Base-by-base conservation (phyloP, 2,888 invertebrate species). In the Pseudococcus viburni region DNA sequence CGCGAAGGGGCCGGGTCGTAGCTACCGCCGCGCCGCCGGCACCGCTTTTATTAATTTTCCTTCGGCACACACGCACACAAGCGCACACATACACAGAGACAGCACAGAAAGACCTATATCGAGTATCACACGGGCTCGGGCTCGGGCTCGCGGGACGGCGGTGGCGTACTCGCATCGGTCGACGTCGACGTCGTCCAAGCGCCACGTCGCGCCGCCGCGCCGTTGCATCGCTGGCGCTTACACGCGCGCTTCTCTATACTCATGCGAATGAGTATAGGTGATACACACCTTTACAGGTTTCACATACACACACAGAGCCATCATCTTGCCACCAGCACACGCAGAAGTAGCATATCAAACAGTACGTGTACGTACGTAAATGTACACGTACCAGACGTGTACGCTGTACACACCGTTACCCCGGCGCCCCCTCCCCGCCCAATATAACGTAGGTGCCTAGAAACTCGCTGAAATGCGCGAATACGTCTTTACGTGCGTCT, bases 21-120 rank as follows among this genome's bases (percentile, higher is more conserved):
- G 26, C 26, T 33, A 33, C 26, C 26, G 26, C 26, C 26, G 26
- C 26, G 26, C 26, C 68, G 68, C 26, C 68, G 68, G 68, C 68
- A 73, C 68, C 68, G 26, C 33, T 73, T 73, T 73, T 73, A 73
- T 73, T 73, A 73, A 73, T 73, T 73, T 73, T 73, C 33, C 68
- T 73, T 33, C 68, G 22, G 12, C 68, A 19, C 7, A 9, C 19
- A 9, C 59, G 8, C 19, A n/a, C 19, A 0, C 3, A n/a, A 19
- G 19, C 59, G 8, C 59, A 59, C 59, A 7, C 19, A 19, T 3
- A 33, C 1, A 33, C 1, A 33, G 26, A 33, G 1, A 33, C 3
- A 33, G 19, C 59, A 9, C 5, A 15, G 17, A 51, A 51, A 51
- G 12, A 51, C 51, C 15, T 15, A 19, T 59, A 59, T 19, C 59